Evolutionary conservation across 2,888 invertebrate genomes (phyloP), one percentile per base, ranked within the genome.

Genomic region (Xanthorhoe spadicearia): DNA sequence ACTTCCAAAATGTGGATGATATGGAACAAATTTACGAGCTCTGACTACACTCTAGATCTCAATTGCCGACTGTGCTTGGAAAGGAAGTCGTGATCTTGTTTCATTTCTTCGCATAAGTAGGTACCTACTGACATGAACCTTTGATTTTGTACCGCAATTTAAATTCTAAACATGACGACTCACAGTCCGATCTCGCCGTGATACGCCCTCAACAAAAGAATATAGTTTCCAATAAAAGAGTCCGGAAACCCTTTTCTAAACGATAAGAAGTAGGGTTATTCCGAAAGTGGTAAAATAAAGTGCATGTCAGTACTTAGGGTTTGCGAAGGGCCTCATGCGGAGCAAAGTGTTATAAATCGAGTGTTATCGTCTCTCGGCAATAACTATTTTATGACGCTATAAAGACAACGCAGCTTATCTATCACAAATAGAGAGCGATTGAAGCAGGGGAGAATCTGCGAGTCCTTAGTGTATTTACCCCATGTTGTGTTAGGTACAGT

Each of bases 321-420:
- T 78, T 71, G 60, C 64, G 61, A 75, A 73, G 67, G 75, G 74
- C 68, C 80, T 77, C 74, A 72, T 66, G 77, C 66, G 78, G 77
- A 76, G 81, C 79, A 81, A 84, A 88, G 86, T 85, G 87, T 88
- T 89, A 87, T 88, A 89, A 88, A 89, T 88, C 84, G 85, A 75
- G 73, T 76, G 85, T 86, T 88, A 90, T 88, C 88, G 85, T 80
- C 77, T 77, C 77, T 68, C 69, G 79, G 85, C 87, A 85, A 87
- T 89, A 89, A 88, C 87, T 85, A 82, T 82, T 89, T 89, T 88
- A 90, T 86, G 79, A 78, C 76, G 79, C 85, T 80, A 88, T 88
- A 88, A 88, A 88, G 82, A 84, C 81, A 83, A 82, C 81, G 80
- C 80, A 73, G 73, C 76, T 76, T 79, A 85, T 86, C 83, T 85